Conservation (phyloP, 2,113 vertebrate species). For the Chaenogobius annularis region DNA sequence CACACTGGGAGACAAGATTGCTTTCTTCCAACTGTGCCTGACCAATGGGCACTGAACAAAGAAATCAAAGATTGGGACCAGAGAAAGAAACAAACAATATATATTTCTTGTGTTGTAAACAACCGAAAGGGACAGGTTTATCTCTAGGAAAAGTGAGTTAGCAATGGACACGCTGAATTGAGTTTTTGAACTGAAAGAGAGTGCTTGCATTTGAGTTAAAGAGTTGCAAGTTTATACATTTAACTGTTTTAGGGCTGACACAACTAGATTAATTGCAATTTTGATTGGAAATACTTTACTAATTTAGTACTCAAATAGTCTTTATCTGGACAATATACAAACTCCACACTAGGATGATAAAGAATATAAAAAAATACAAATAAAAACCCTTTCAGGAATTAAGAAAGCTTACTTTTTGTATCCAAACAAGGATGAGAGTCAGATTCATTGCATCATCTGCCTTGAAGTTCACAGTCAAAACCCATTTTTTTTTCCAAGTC, state of each 20-base stretch:
- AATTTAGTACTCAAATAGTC: too few species aligned
- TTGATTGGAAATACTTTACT: neutral
- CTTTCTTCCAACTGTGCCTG: slow-evolving; percentile 9
- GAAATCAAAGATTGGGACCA: slow-evolving; percentile 2
- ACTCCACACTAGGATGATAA: neutral
- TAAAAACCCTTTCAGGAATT: neutral
- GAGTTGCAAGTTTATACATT: too few species aligned
- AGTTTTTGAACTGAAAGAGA: neutral
- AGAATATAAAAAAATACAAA: neutral
- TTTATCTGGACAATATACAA: neutral
- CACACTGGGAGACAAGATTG: slow-evolving; percentile 4
- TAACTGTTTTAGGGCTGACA: neutral
- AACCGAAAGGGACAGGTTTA: neutral
- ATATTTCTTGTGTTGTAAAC: slow-evolving; percentile 8
- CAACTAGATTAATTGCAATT: neutral
- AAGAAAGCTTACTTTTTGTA: neutral
- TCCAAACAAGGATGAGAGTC: neutral
- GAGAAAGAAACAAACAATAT: slow-evolving; percentile 1
- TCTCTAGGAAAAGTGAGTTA: neutral
- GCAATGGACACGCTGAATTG: neutral
- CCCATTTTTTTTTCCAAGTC: neutral
- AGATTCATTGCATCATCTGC: neutral
- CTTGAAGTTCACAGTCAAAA: neutral
- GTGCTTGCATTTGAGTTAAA: neutral
- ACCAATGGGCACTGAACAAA: neutral